Evolutionary conservation across 2,888 invertebrate species (phyloP), one percentile per base, ranked within the genome.

Genomic region (Zaprionus bogoriensis): DNA sequence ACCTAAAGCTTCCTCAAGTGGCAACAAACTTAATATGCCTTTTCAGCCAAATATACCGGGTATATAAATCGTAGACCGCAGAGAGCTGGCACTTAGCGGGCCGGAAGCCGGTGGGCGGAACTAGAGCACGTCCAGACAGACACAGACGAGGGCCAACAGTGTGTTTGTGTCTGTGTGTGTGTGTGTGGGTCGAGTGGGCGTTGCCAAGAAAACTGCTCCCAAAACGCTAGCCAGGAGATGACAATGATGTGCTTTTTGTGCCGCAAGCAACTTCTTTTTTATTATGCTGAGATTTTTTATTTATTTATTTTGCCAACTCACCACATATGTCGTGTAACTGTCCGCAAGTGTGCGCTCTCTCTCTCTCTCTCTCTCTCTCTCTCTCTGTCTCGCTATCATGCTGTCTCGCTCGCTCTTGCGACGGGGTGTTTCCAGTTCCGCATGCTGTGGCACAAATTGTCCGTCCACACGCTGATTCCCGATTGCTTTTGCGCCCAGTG

Each of bases 51-150:
- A 17, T 7, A 3, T 9, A 36, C 17, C 3, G 17, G 32, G 32
- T 36, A 36, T 36, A 36, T 50, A 28, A 23, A 60, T 22, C 54
- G 19, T 19, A 60, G 41, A 67, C 51, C 38, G 48, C 39, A 14
- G 55, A 60, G 55, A 68, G 59, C 58, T 77, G 73, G 83, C 80
- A 85, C 83, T 82, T 83, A 69, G 69, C 57, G 76, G 67, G 64
- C 69, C 85, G 83, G 87, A 84, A 87, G 79, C 67, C 85, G 48
- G 82, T 79, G 79, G 83, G 83, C 81, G 83, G 79, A 84, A 84
- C 83, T 84, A 85, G 87, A 87, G 87, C 87, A 65, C 74, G 75
- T 77, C 82, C 80, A 81, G 80, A 86, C 83, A 79, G 76, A 82
- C 67, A 63, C 59, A 62, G 44, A 50, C 63, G 61, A 53, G 52